These are phyloP conservation scores for Coregonus clupeaformis DNA, from an alignment of 2,113 vertebrate genomes.

Conservation along the genomic window DNA sequence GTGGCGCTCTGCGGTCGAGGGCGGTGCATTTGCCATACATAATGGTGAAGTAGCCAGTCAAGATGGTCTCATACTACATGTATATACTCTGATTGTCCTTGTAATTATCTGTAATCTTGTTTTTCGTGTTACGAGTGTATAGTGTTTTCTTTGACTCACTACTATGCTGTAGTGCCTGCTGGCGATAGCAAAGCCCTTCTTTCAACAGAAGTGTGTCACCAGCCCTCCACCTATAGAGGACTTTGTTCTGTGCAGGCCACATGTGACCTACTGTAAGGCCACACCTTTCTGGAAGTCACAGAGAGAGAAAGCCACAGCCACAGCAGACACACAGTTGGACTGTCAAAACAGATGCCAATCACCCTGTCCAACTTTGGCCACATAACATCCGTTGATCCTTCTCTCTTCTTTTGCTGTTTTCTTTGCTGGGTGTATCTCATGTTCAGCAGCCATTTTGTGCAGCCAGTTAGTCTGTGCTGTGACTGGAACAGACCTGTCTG, in stretches of 20 bases:
- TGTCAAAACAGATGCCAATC: constrained; percentile 13
- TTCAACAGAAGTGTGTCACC: constrained; percentile 39
- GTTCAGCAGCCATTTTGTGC: neutral
- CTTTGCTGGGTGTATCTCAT: neutral
- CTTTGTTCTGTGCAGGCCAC: constrained; percentile 36
- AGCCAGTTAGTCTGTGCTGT: too few relatives aligned
- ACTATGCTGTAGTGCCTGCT: too few relatives aligned
- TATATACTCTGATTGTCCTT: neutral
- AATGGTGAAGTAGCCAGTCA: too few relatives aligned
- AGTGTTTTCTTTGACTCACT: too few relatives aligned
- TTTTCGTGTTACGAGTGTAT: neutral
- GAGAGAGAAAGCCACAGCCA: constrained; percentile 2
- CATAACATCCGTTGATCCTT: constrained; percentile 33
- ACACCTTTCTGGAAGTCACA: neutral
- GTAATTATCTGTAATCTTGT: neutral
- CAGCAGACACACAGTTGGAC: neutral
- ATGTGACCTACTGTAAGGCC: constrained; percentile 11
- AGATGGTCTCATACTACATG: too few relatives aligned
- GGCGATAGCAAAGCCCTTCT: neutral
- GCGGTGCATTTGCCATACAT: too few relatives aligned
- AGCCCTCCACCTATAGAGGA: constrained; percentile 28
- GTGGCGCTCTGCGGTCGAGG: too few relatives aligned
- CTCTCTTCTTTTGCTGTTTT: constrained; percentile 33
- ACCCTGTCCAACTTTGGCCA: constrained; percentile 1
- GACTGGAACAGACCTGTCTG: neutral